A percentile compares a stretch with the other conserved stretches of the same genome.
Evolutionary conservation across 2,888 invertebrate genomes (phyloP).

Genomic region (Mylabris sibirica): DNA sequence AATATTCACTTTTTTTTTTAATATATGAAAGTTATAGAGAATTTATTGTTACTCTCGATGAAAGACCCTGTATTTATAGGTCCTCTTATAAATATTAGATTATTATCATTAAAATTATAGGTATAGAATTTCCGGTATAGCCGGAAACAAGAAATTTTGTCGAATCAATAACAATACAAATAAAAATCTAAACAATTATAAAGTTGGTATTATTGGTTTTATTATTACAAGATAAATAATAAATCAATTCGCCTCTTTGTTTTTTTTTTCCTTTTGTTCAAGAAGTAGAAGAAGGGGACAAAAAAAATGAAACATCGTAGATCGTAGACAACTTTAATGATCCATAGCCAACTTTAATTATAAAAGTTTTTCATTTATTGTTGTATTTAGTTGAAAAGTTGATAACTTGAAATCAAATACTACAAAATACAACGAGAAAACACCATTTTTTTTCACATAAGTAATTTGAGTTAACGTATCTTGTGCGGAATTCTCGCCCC

Average conservation of each 20-base stretch:
- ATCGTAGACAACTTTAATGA: constrained; percentile 3
- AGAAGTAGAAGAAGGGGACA: background rate
- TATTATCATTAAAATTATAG: background rate
- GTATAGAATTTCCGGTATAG: background rate
- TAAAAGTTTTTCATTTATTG: background rate
- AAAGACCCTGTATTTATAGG: too few relatives aligned
- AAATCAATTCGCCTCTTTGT: background rate
- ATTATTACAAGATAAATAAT: background rate
- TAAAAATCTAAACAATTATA: too few relatives aligned
- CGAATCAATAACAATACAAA: background rate
- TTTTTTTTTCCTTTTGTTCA: background rate
- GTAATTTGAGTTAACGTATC: too few relatives aligned
- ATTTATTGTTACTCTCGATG: too few relatives aligned
- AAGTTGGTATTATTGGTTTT: too few relatives aligned
- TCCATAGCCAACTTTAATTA: constrained; percentile 9
- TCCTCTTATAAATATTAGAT: too few relatives aligned
- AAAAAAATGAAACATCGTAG: background rate
- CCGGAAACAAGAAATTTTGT: background rate
- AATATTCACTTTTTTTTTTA: too few relatives aligned
- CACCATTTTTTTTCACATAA: too few relatives aligned
- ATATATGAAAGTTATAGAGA: too few relatives aligned
- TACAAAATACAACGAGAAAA: too few relatives aligned
- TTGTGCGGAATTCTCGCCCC: too few relatives aligned
- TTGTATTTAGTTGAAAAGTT: background rate
- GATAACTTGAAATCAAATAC: background rate